A percentile compares a stretch with the other conserved stretches of the same genome.
phyloP scores from a whole-genome alignment of 2,888 invertebrate genomes.

The Drosophila kambysellisi region DNA sequence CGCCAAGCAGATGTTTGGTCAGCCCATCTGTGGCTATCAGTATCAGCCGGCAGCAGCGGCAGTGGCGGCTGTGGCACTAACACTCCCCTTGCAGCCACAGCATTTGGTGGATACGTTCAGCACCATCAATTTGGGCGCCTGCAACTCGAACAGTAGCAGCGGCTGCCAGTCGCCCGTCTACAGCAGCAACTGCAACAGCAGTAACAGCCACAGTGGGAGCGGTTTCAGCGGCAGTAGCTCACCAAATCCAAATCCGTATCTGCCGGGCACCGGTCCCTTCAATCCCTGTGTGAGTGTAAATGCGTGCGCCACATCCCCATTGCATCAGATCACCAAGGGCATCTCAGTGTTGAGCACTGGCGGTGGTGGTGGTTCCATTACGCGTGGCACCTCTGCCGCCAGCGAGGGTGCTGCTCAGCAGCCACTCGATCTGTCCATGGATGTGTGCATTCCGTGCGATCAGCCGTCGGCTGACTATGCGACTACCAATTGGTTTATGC shows the following conservation, averaged over 20 bases:
- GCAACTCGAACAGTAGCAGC: conserved; percentile 78
- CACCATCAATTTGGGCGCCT: conserved; percentile 74
- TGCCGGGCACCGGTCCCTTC: conserved; percentile 69
- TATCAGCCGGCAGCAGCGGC: conserved; percentile 37
- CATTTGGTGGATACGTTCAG: conserved; percentile 79
- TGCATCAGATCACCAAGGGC: conserved; percentile 89
- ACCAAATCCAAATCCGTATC: conserved; percentile 84
- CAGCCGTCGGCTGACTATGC: conserved; percentile 47
- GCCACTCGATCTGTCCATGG: conserved; percentile 85
- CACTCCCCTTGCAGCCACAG: conserved; percentile 53
- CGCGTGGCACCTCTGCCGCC: conserved; percentile 89
- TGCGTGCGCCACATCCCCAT: conserved; percentile 86
- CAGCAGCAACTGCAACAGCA: conserved; percentile 70
- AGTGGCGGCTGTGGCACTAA: conserved; percentile 38
- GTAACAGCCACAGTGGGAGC: conserved; percentile 76
- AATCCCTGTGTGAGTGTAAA: conserved; percentile 56
- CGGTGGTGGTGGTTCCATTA: conserved; percentile 88
- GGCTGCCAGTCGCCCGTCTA: conserved; percentile 86
- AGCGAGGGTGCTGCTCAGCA: conserved; percentile 82
- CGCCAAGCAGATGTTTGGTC: conserved; percentile 75
- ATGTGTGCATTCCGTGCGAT: conserved; percentile 72
- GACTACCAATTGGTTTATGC: conserved; percentile 81
- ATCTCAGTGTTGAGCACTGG: conserved; percentile 91
- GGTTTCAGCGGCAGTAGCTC: conserved; percentile 83
- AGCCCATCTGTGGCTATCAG: conserved; percentile 67